Percentiles rank a stretch among this genome's conserved stretches.
phyloP scores from a whole-genome alignment of 2,113 vertebrate species.

The Danio rerio region GRCz12tu NC_133185.1:50243001-50243500 shows the following conservation, averaged over 20 bases:
- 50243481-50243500: background rate
- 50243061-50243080: conserved; percentile 29
- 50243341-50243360: background rate
- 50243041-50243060: background rate
- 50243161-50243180: too few relatives aligned
- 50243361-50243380: conserved; percentile 6
- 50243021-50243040: background rate
- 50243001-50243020: background rate
- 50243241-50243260: background rate
- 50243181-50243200: conserved; percentile 46
- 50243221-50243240: background rate
- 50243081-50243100: conserved; percentile 18
- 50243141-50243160: conserved; percentile 8
- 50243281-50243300: conserved; percentile 38
- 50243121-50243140: conserved; percentile 9
- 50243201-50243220: conserved; percentile 31
- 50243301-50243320: conserved; percentile 16
- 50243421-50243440: background rate
- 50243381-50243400: background rate
- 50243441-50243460: background rate
- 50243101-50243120: background rate
- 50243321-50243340: too few relatives aligned
- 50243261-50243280: conserved; percentile 11
- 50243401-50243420: background rate
- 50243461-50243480: background rate